A percentile compares a stretch with the other conserved stretches of the same genome.
Conservation (phyloP, 2,888 invertebrate genomes). For the Lasius platythorax region DNA sequence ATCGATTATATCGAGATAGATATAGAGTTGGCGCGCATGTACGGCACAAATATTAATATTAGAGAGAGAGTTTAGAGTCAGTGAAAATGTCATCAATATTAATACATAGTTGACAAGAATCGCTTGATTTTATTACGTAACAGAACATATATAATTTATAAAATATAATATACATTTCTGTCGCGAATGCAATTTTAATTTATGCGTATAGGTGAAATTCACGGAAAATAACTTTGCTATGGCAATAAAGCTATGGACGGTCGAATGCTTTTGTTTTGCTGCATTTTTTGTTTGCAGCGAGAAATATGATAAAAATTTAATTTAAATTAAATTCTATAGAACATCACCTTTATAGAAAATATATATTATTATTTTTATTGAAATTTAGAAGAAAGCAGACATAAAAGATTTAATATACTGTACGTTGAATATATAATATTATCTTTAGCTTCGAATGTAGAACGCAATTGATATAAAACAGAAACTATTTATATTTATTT, state of each 20-base stretch:
- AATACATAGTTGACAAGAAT: neutral
- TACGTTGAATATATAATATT: slow-evolving; percentile 15
- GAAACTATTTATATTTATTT: neutral
- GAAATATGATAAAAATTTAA: slow-evolving; percentile 46
- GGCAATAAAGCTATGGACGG: neutral
- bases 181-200: slow-evolving; percentile 8
- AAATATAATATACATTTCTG: neutral
- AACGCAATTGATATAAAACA: slow-evolving; percentile 4
- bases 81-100: neutral
- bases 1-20: neutral
- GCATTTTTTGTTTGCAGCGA: slow-evolving; percentile 33
- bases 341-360: slow-evolving; percentile 17
- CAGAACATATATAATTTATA: neutral
- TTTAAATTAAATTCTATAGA: slow-evolving; percentile 26
- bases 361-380: slow-evolving; percentile 16
- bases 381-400: slow-evolving; percentile 31
- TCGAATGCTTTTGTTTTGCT: slow-evolving; percentile 23
- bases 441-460: neutral
- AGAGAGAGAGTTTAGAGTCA: neutral
- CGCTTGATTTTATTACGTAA: neutral
- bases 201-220: neutral
- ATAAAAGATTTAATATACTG: slow-evolving; percentile 18
- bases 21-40: neutral
- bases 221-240: slow-evolving; percentile 18
- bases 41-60: slow-evolving; percentile 3